A percentile compares a stretch with the other conserved stretches of the same genome.
phyloP scores from a whole-genome alignment of 2,888 invertebrate genomes.

The Hydrotaea diabolus region DNA sequence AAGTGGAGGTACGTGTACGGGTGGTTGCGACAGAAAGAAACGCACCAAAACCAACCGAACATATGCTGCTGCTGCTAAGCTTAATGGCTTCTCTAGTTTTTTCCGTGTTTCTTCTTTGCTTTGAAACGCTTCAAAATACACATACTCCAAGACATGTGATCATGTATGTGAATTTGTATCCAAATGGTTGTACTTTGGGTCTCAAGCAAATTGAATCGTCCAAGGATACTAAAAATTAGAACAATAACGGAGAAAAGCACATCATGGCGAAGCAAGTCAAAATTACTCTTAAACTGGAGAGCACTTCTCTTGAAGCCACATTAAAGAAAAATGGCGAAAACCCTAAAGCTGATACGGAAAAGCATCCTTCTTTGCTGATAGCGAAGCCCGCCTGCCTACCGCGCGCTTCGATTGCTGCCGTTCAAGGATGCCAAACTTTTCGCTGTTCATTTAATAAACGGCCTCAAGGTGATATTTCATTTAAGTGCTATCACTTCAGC shows the following conservation, averaged over 20 bases:
- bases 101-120: neutral
- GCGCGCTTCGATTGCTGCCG: neutral
- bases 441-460: neutral
- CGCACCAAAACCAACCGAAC: neutral
- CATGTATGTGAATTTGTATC: neutral
- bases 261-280: neutral
- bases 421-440: slow-evolving; percentile 10
- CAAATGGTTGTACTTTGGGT: neutral
- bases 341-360: neutral
- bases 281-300: neutral
- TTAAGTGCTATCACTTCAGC: slow-evolving; percentile 3
- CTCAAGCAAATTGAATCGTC: slow-evolving; percentile 39
- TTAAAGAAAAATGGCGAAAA: neutral
- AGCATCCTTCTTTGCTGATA: neutral
- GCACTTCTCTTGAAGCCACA: neutral
- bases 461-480: slow-evolving; percentile 16
- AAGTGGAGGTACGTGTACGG: neutral
- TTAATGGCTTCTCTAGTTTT: neutral
- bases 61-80: slow-evolving; percentile 20
- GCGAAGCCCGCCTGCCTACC: neutral
- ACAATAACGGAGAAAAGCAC: slow-evolving; percentile 12
- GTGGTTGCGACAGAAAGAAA: neutral
- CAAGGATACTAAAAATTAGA: slow-evolving; percentile 34
- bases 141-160: neutral
- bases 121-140: no score